Evolutionary conservation across 1,140 invertebrate species (phyloP), one percentile per base, ranked within the genome.

Genomic region (Xylocopa sonorina): DNA sequence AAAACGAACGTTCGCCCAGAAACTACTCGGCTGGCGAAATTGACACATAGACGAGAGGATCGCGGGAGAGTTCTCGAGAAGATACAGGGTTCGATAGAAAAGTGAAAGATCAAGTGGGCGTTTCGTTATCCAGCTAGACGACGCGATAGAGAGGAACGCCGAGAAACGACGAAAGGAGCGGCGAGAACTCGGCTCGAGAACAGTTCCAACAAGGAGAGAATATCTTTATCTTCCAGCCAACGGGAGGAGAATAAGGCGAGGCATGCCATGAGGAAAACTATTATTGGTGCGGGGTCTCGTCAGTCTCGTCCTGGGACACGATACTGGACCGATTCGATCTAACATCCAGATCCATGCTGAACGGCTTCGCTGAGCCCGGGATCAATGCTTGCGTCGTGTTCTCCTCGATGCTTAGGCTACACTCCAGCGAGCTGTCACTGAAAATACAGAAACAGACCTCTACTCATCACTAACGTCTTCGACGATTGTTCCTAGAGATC

Each of bases 241-340:
- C 63, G 9, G 27, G 14, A 29, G 41, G 14, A 63, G 24, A 51
- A 74, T 77, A 84, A 85, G 82, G 72, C 82, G 55, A 66, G 55
- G 62, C 58, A 72, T 79, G 60, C 73, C 80, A 53, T 53, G 34
- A 43, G 21, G 14, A 50, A 41, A 55, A 64, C 67, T 62, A 79
- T 82, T 86, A 84, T 82, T 84, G 84, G 63, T 88, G 83, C 79
- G 64, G 58, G 53, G 50, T 79, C 51, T 92, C 91, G 72, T 93
- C 91, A 79, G 86, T 89, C 50, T 93, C 91, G 55, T 92, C 94
- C 87, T 94, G 94, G 38, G 93, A 94, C 73, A 94, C 89, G 69
- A 93, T 90, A 73, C 94, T 94, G 83, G 94, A 94, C 58, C 94
- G 88, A 80, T 94, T 94, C 76, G 94, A 94, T 62, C 91, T 90